Evolutionary conservation across 2,113 vertebrate species (phyloP), one percentile per base, ranked within the genome.

Genomic region (Symphodus melops): DNA sequence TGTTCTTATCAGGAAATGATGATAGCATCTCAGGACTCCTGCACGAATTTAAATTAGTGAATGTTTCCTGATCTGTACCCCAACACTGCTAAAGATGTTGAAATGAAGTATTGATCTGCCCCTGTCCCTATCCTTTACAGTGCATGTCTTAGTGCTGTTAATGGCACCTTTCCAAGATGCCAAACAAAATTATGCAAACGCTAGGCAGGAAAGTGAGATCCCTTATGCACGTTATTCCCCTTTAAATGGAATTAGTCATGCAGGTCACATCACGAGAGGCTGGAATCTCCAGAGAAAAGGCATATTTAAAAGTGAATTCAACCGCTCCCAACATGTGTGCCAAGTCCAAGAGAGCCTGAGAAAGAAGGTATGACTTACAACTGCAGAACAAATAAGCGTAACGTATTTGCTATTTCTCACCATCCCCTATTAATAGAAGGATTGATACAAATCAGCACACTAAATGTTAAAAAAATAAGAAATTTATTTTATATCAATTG

Each of bases 101-200:
- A 92, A 92, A 91, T 88, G 77, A 88, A 85, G 82, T 87, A 94
- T 91, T 12, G 90, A 94, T 92, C 82, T 9, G 20, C 59, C 62
- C 74, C 66, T 12, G 23, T 57, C 57, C 56, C 55, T 14, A 61
- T 63, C 63, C 84, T 83, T 80, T 82, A 77, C 87, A 86, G 70
- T 82, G 77, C 68, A 70, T 42, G 64, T 67, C 82, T 82, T 58
- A 21, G 62, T 75, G 72, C 81, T 80, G 89, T 89, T 91, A 88
- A 93, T 88, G 87, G 90, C 87, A 79, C 69, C 88, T 90, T 91
- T 84, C 84, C 86, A 81, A 85, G 82, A 88, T 92, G 90, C 89
- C 90, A 91, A 92, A 93, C 86, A 90, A 89, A 92, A 92, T 92
- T 92, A 93, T 92, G 91, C 79, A 92, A 93, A 93, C 91, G 75